Conservation (phyloP, 2,797 vertebrate species). For the Simalia tracyae region DNA sequence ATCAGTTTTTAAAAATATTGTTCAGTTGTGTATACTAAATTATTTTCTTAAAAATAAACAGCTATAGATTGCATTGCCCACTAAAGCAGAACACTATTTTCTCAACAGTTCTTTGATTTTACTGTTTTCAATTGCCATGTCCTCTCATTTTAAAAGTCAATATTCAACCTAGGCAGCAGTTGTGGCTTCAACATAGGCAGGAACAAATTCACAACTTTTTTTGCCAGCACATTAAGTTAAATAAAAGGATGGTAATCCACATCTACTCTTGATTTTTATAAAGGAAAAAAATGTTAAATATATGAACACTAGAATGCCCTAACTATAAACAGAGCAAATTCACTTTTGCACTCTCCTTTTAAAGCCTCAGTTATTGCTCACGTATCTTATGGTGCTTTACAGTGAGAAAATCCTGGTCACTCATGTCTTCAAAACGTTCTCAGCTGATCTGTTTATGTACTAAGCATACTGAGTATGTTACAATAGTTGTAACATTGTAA, state of each 20-base stretch:
- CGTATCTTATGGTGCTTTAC: background rate
- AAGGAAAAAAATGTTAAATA: background rate
- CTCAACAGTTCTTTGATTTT: background rate
- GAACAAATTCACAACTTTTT: background rate
- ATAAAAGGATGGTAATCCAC: background rate
- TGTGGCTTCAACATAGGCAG: background rate
- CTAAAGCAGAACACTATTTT: background rate
- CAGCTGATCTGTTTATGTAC: background rate
- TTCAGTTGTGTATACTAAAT: too few relatives aligned
- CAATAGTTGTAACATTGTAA: background rate
- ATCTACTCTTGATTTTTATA: background rate
- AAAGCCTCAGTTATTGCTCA: background rate
- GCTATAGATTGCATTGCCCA: background rate
- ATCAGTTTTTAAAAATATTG: background rate
- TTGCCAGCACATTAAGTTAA: background rate
- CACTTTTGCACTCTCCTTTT: background rate
- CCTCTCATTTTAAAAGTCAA: background rate
- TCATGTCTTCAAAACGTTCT: constrained; percentile 32
- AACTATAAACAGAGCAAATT: background rate
- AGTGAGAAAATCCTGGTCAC: background rate
- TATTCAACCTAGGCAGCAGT: background rate
- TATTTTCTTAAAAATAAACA: too few relatives aligned
- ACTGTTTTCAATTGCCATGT: background rate
- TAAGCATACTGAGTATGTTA: background rate
- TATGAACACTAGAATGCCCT: background rate